Evolutionary conservation across 2,888 invertebrate species (phyloP), one percentile per base, ranked within the genome.

Genomic region (Philonicus albiceps): DNA sequence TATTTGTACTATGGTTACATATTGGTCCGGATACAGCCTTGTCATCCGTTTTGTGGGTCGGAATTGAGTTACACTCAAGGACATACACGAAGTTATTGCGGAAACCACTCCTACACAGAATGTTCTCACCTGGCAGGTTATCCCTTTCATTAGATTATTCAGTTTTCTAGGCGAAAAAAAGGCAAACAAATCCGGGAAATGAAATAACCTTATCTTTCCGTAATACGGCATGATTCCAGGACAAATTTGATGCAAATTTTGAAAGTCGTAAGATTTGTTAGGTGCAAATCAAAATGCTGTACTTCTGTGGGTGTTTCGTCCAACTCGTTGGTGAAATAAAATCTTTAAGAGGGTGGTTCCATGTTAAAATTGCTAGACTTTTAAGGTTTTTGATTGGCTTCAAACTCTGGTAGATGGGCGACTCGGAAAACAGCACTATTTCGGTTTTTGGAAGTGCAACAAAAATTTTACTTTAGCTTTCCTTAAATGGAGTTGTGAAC

Each of bases 101-200:
- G 30, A 34, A 27, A 34, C 16, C 19, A 1, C 6, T 16, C n/a
- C n/a, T 13, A 5, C 64, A 13, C 22, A 16, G 22, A 30, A 13
- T 49, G 11, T 22, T 49, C 40, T 80, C 30, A 80, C 80, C 53
- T 53, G 80, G 7, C 11, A 2, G 30, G 49, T 49, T 53, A 80
- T 49, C 80, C 80, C 30, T 31, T 80, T 80, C 80, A 80, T 53
- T 80, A 53, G 80, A 80, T 80, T 80, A 80, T 53, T 80, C 31
- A n/a, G 80, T 80, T 53, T 80, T 53, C 80, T 16, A 31, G 80
- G 49, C n/a, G 53, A 80, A 16, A 31, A n/a, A 80, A 80, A 40
- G 43, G 53, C 49, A 80, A 80, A 80, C 80, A 53, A 80, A 80
- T 80, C 80, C 53, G 49, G 53, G 80, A 53, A 80, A 80, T 53